Percentiles rank a stretch among this genome's conserved stretches.
phyloP scores from a whole-genome alignment of 1,140 invertebrate genomes.

The Temnothorax longispinosus region DNA sequence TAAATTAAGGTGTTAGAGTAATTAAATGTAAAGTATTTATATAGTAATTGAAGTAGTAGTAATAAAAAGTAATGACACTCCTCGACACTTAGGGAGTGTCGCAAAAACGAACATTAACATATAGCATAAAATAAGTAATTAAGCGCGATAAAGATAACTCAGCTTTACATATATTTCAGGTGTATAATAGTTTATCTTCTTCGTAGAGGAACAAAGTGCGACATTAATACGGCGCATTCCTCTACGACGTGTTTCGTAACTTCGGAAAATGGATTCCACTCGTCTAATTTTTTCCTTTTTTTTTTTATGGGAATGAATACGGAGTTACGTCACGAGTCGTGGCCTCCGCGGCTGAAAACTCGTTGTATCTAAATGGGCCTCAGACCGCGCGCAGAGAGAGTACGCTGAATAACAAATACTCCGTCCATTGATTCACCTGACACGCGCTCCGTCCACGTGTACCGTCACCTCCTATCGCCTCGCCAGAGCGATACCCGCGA shows the following conservation, averaged over 20 bases:
- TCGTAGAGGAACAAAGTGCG: not conserved
- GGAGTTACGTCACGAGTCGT: not conserved
- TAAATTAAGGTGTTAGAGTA: not conserved
- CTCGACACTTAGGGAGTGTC: too few species aligned
- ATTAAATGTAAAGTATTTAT: not conserved
- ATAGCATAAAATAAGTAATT: not conserved
- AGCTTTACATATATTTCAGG: not conserved
- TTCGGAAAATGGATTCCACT: not conserved
- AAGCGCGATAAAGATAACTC: not conserved
- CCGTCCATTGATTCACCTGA: slow-evolving; percentile 34
- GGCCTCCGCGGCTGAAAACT: not conserved
- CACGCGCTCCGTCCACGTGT: slow-evolving; percentile 45
- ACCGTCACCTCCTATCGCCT: slow-evolving; percentile 6
- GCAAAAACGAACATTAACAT: not conserved
- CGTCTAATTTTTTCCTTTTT: not conserved
- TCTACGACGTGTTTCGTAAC: not conserved
- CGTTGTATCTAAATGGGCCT: not conserved
- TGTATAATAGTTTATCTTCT: not conserved
- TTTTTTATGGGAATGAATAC: not conserved
- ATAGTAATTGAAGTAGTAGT: not conserved
- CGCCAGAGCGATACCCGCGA: not conserved
- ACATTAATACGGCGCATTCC: not conserved
- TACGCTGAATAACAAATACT: slow-evolving; percentile 40
- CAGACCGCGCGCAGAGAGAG: not conserved
- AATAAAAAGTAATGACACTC: too few species aligned